Evolutionary conservation across 2,113 vertebrate genomes (phyloP), one percentile per base, ranked within the genome.

Genomic region (Oostethus manadensis): DNA sequence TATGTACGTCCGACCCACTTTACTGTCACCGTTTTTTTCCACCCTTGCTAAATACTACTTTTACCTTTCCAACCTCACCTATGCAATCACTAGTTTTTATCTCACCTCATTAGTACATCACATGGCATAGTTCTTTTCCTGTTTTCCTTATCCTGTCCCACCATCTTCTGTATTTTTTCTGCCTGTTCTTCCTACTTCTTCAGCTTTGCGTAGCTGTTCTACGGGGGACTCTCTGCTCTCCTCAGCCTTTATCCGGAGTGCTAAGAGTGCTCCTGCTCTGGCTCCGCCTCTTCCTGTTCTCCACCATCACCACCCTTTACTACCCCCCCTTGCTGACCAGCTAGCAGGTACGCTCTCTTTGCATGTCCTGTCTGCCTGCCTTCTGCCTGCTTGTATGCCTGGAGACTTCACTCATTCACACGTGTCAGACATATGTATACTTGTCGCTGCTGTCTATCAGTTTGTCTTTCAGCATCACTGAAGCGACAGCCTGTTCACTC

Each of bases 241-340:
- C 93, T 96, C 95, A 89, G 93, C 95, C 92, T 97, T 96, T 98
- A 98, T 99, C 90, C 96, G 97, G 94, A 99, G 96, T 88, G 97
- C 95, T 94, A 99, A 99, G 95, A 99, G 97, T 92, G 97, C 97
- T 92, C 97, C 97, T 89, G 93, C 98, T 92, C 95, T 99, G 93
- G 93, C 96, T 91, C 96, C 96, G 84, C 93, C 96, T 94, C 93
- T 93, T 84, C 84, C 84, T 85, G 84, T 84, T 64, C 86, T 80
- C 64, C 79, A 73, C 51, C 83, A 85, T 77, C 84, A 86, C 92
- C 95, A 97, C 94, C 93, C 96, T 92, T 95, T 97, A 91, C 94
- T 98, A 91, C 94, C 95, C 93, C 95, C 95, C 91, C 95, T 98
- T 94, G 96, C 94, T 89, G 96, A 98, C 91, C 93, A 96, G 91